These are phyloP conservation scores for Danio albolineatus DNA, from an alignment of 2,797 vertebrate genomes.

Conservation along the genomic window DNA sequence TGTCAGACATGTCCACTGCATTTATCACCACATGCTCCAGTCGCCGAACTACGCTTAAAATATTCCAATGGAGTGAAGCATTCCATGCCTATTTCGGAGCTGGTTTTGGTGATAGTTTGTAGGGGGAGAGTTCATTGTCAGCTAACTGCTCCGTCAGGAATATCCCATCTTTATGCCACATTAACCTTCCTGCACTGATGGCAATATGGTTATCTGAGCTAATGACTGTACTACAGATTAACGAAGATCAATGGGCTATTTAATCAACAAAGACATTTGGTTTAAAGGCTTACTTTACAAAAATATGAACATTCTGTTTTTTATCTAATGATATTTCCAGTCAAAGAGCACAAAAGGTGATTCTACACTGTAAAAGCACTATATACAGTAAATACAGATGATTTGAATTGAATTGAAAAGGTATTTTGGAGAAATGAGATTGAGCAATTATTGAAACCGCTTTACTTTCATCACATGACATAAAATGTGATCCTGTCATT, in stretches of 20 bases:
- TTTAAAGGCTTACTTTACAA: neutral
- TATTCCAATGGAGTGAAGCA: slow-evolving; percentile 71
- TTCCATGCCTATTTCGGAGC: slow-evolving; percentile 55
- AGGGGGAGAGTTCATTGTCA: neutral
- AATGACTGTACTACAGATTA: neutral
- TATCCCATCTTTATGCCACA: neutral
- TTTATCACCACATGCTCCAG: slow-evolving; percentile 70
- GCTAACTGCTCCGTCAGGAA: neutral
- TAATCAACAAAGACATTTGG: neutral
- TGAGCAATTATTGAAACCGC: too few relatives aligned
- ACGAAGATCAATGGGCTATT: neutral
- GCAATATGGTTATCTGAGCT: slow-evolving; percentile 2
- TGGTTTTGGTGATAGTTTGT: neutral
- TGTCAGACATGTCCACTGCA: slow-evolving; percentile 68
- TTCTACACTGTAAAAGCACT: too few relatives aligned
- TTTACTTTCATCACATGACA: too few relatives aligned
- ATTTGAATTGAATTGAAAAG: too few relatives aligned
- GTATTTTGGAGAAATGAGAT: too few relatives aligned
- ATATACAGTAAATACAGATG: too few relatives aligned
- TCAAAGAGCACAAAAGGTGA: too few relatives aligned
- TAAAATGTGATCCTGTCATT: too few relatives aligned
- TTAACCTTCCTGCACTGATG: slow-evolving; percentile 15
- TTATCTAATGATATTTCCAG: neutral
- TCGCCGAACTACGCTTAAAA: slow-evolving; percentile 72
- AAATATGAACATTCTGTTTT: neutral